Evolutionary conservation across 2,113 vertebrate genomes (phyloP).

Genomic region (Collichthys lucidus): DNA sequence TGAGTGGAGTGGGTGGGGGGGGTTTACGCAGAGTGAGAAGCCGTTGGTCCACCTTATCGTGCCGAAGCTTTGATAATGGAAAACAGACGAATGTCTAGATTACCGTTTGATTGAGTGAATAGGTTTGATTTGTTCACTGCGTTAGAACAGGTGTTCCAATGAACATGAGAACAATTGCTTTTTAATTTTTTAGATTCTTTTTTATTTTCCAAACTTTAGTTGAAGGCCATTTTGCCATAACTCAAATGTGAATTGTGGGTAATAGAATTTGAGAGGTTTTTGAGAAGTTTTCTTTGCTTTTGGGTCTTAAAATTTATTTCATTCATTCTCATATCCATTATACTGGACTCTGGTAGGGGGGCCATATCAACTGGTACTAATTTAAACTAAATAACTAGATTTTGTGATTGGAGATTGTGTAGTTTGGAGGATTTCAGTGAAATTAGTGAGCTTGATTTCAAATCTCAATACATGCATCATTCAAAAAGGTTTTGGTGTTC

Average conservation of each 20-base stretch:
- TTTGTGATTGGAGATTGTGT: not conserved
- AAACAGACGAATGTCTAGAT: conserved; percentile 21
- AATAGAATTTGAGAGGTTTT: not conserved
- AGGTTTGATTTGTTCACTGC: not conserved
- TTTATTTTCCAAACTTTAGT: not conserved
- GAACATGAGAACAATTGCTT: no score
- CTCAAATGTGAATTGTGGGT: not conserved
- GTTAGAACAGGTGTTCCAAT: not conserved
- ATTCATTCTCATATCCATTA: no score
- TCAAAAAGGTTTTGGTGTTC: not conserved
- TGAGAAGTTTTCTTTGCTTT: not conserved
- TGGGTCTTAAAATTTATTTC: no score
- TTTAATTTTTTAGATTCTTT: not conserved
- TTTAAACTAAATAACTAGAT: no score
- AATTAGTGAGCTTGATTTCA: not conserved
- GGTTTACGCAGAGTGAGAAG: conserved; percentile 12
- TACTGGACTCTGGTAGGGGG: no score
- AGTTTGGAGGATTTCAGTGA: not conserved
- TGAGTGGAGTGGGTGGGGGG: not conserved
- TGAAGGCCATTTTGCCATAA: not conserved
- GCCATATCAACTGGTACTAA: no score
- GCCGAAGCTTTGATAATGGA: conserved; percentile 28
- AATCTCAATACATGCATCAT: not conserved
- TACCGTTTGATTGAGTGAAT: conserved; percentile 15
- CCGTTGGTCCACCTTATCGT: conserved; percentile 2